Percentiles rank a stretch among this genome's conserved stretches.
phyloP scores from a whole-genome alignment of 2,888 invertebrate species.

The Spatulosminthurus flaviceps region DNA sequence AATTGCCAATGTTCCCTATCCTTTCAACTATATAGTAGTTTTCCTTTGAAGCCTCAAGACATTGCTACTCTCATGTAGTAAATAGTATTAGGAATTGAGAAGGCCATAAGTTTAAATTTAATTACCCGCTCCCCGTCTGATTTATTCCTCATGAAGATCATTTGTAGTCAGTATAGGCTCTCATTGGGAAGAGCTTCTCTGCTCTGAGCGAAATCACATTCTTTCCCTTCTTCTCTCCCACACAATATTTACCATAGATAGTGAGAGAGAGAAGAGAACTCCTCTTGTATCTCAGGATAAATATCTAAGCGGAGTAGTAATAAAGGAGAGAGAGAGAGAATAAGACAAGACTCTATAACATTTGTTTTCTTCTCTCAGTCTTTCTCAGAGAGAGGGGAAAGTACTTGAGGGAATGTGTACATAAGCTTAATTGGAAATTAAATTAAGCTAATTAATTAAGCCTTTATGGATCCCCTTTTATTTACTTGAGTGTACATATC shows the following conservation, averaged over 20 bases:
- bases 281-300: no score
- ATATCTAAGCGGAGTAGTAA: no score
- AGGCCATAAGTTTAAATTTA: constrained; percentile 52
- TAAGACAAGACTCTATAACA: background rate
- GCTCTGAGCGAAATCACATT: background rate
- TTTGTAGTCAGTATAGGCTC: constrained; percentile 35
- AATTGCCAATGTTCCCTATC: background rate
- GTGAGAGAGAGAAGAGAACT: background rate
- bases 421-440: constrained; percentile 22
- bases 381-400: no score
- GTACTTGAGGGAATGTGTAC: background rate
- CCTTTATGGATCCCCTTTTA: constrained; percentile 10
- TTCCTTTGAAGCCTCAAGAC: background rate
- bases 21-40: background rate
- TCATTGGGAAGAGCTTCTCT: background rate
- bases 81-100: constrained; percentile 46
- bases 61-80: no score
- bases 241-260: background rate
- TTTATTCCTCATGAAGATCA: constrained; percentile 38
- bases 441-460: constrained; percentile 44
- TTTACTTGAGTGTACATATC: background rate
- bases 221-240: background rate
- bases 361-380: no score
- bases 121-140: constrained; percentile 50
- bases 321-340: no score